phyloP scores from a whole-genome alignment of 1,140 invertebrate genomes.

The Asobara japonica region DNA sequence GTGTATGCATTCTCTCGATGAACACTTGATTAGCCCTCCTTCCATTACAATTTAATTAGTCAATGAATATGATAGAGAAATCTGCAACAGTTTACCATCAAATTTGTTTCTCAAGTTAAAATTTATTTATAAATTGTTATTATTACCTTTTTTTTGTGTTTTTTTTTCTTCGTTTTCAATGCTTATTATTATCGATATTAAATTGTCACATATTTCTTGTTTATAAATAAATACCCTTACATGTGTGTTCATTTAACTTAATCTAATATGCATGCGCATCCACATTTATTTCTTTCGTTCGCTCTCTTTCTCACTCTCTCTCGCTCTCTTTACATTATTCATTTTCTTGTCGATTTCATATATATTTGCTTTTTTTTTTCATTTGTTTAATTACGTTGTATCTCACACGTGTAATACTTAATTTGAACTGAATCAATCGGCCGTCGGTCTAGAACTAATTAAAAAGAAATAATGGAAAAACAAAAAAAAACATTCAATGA shows the following conservation, averaged over 20 bases:
- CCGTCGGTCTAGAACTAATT: constrained; percentile 34
- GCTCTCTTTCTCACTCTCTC: background rate
- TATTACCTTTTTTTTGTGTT: constrained; percentile 35
- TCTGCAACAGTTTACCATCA: constrained; percentile 27
- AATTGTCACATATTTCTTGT: constrained; percentile 26
- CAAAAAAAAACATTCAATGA: constrained; percentile 4
- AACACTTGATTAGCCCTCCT: constrained; percentile 14
- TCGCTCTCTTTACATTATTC: too few relatives aligned
- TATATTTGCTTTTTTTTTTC: constrained; percentile 21
- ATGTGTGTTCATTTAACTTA: constrained; percentile 41
- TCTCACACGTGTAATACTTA: constrained; percentile 49
- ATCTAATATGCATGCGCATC: constrained; percentile 37
- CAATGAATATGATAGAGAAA: constrained; percentile 33
- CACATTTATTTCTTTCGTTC: constrained; percentile 9
- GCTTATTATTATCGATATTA: constrained; percentile 27
- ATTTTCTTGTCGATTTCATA: constrained; percentile 3
- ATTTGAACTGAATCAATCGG: constrained; percentile 45
- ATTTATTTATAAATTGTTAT: constrained; percentile 20
- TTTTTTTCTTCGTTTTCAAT: constrained; percentile 6
- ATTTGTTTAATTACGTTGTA: constrained; percentile 35
- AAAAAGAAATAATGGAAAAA: constrained; percentile 3
- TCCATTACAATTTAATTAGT: constrained; percentile 6
- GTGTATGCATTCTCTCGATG: constrained; percentile 38
- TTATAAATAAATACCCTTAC: constrained; percentile 50
- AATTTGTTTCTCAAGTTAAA: constrained; percentile 21